Conservation (phyloP, 30 jellyfish, hydroid and myxozoan species). For the Clytia hemisphaerica region DNA sequence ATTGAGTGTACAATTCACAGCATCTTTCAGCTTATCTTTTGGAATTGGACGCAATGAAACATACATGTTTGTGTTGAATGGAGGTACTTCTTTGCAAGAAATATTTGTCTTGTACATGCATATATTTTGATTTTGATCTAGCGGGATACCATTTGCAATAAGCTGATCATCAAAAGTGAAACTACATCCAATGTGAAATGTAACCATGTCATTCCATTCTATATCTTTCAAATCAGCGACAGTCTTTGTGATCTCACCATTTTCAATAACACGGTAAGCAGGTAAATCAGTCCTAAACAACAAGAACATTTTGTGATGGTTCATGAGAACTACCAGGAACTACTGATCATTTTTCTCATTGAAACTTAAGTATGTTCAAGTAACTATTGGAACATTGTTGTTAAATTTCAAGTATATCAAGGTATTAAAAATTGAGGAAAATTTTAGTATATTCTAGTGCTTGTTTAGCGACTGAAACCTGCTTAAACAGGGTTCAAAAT, state of each 20-base stretch:
- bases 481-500: too few species aligned
- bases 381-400: too few species aligned
- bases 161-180: conserved; percentile 67
- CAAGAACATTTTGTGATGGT: neutral
- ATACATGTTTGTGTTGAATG: conserved; percentile 63
- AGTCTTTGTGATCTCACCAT: conserved; percentile 23
- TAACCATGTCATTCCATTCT: conserved; percentile 66
- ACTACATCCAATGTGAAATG: conserved; percentile 90
- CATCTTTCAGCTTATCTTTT: conserved; percentile 23
- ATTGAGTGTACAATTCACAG: conserved; percentile 42
- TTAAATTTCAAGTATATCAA: neutral
- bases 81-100: conserved; percentile 47
- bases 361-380: too few species aligned
- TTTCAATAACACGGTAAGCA: conserved; percentile 49
- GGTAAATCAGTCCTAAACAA: conserved; percentile 61
- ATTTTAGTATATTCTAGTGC: too few species aligned
- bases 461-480: too few species aligned
- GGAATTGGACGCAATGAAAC: conserved; percentile 76
- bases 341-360: too few species aligned
- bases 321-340: neutral
- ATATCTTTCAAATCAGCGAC: conserved; percentile 6
- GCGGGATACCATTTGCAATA: conserved; percentile 54
- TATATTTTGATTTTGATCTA: conserved; percentile 38
- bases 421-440: too few species aligned
- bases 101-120: conserved; percentile 67